Evolutionary conservation across 2,888 invertebrate species (phyloP).

Genomic region (Drosophila neonasuta): DNA sequence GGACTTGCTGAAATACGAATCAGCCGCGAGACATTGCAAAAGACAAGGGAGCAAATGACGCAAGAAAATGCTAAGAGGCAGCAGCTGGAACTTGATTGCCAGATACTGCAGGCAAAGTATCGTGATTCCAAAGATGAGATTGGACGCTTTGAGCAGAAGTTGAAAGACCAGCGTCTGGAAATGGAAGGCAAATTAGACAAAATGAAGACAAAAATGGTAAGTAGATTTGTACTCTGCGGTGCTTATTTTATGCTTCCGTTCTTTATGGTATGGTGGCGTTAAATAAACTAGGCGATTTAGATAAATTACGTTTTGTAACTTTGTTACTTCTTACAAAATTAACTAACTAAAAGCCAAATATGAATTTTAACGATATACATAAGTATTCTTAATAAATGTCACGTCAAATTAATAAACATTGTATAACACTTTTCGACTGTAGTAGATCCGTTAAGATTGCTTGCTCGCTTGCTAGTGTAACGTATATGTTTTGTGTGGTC

Average conservation of each 20-base stretch:
- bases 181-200: conserved; percentile 89
- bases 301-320: too few species aligned
- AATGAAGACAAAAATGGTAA: conserved; percentile 92
- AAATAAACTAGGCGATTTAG: conserved; percentile 2
- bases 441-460: too few species aligned
- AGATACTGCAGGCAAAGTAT: conserved; percentile 80
- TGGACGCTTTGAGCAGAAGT: conserved; percentile 69
- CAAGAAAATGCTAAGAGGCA: conserved; percentile 10
- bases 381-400: too few species aligned
- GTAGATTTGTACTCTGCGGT: conserved; percentile 69
- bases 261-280: conserved; percentile 5
- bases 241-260: conserved; percentile 7
- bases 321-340: too few species aligned
- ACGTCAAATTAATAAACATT: too few species aligned
- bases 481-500: too few species aligned
- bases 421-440: too few species aligned
- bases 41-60: conserved; percentile 5
- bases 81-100: conserved; percentile 65
- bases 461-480: too few species aligned
- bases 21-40: conserved; percentile 4
- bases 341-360: too few species aligned
- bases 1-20: conserved; percentile 9
- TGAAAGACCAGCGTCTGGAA: conserved; percentile 83
- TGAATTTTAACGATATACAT: too few species aligned
- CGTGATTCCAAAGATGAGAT: conserved; percentile 73